Evolutionary conservation across 2,113 vertebrate genomes (phyloP).

Genomic region (Dipodomys spectabilis): DNA sequence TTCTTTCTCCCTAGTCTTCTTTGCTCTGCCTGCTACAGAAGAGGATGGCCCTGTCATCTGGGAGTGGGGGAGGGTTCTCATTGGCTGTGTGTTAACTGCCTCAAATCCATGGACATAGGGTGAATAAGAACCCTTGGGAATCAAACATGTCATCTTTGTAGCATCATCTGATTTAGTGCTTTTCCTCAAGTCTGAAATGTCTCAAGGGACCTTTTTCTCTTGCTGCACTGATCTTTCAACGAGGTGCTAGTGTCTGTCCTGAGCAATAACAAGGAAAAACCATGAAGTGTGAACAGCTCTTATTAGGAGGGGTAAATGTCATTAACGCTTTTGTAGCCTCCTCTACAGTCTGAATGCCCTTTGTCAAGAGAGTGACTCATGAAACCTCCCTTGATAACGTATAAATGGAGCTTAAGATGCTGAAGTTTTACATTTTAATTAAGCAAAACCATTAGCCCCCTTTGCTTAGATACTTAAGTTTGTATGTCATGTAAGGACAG

Average conservation of each 20-base stretch:
- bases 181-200: conserved; percentile 83
- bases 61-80: conserved; percentile 73
- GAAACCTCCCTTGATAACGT: conserved; percentile 69
- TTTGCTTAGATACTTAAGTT: conserved; percentile 37
- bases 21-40: conserved; percentile 36
- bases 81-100: conserved; percentile 81
- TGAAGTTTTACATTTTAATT: conserved; percentile 83
- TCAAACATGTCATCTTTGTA: conserved; percentile 84
- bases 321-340: conserved; percentile 85
- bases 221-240: conserved; percentile 87
- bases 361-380: conserved; percentile 71
- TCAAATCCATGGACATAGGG: conserved; percentile 79
- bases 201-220: conserved; percentile 84
- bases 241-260: conserved; percentile 87
- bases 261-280: conserved; percentile 86
- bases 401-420: conserved; percentile 71
- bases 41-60: conserved; percentile 60
- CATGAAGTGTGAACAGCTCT: conserved; percentile 86
- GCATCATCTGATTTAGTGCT: conserved; percentile 85
- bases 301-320: conserved; percentile 87
- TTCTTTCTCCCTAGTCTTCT: conserved; percentile 61
- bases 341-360: conserved; percentile 76
- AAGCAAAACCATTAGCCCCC: conserved; percentile 64
- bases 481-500: neutral
- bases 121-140: conserved; percentile 79